These are phyloP conservation scores for Prunella himalayana DNA, from an alignment of 2,113 vertebrate genomes.

Conservation along the genomic window DNA sequence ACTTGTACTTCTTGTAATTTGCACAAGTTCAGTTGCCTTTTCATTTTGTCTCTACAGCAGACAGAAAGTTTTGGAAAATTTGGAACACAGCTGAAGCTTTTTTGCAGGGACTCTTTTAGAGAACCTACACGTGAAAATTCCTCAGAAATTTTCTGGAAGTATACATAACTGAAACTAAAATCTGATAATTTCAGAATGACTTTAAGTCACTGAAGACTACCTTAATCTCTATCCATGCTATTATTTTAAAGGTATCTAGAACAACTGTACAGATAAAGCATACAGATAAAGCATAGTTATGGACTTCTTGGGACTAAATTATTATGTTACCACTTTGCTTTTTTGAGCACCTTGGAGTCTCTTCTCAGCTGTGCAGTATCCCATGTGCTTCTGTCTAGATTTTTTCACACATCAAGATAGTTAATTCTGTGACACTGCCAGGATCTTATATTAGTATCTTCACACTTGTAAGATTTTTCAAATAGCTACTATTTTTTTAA, in stretches of 20 bases:
- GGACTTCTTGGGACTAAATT: neutral
- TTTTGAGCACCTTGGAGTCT: neutral
- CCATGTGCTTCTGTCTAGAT: neutral
- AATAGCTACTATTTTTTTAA: neutral
- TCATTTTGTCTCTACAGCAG: neutral
- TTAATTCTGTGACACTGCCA: neutral
- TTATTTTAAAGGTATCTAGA: neutral
- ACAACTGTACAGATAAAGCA: neutral
- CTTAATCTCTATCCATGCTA: fast-evolving
- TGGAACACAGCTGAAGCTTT: neutral
- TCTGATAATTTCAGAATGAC: neutral
- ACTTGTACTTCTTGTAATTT: neutral
- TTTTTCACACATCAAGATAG: neutral
- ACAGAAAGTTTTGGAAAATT: neutral
- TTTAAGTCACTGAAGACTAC: fast-evolving
- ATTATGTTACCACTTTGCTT: neutral
- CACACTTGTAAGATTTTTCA: neutral
- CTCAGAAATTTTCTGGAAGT: neutral
- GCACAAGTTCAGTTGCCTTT: neutral
- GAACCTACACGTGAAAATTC: neutral
- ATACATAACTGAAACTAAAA: neutral
- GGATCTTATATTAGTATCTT: neutral
- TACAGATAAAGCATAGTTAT: neutral
- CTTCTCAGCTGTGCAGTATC: neutral
- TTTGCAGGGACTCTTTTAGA: fast-evolving